These are phyloP conservation scores for Flexamia atlantica DNA, from an alignment of 2,888 invertebrate species.

Conservation along the genomic window DNA sequence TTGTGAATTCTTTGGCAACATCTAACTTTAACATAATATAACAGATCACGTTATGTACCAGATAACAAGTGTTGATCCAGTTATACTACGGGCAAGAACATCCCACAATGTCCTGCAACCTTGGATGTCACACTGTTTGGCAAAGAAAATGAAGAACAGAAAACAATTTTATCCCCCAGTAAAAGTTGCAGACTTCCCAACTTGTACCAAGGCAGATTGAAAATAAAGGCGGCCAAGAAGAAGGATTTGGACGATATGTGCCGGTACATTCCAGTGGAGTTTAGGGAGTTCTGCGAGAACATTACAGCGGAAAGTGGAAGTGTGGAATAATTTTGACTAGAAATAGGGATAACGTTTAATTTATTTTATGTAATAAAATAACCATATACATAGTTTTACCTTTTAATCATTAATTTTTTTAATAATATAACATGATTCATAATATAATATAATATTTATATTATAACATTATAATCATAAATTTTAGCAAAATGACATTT, in stretches of 20 bases:
- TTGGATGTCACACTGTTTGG: slow-evolving; percentile 35
- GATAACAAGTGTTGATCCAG: slow-evolving; percentile 65
- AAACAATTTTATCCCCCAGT: slow-evolving; percentile 33
- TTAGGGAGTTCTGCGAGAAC: slow-evolving; percentile 31
- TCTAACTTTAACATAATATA: slow-evolving; percentile 67
- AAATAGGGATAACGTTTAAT: too few species aligned
- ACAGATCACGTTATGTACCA: slow-evolving; percentile 67
- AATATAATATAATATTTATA: too few species aligned
- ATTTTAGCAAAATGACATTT: too few species aligned
- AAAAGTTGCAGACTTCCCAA: slow-evolving; percentile 29
- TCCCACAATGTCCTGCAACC: slow-evolving; percentile 56
- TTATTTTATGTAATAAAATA: too few species aligned
- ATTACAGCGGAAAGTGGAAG: slow-evolving; percentile 15
- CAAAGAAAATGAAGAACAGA: slow-evolving; percentile 33
- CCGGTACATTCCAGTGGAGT: slow-evolving; percentile 41
- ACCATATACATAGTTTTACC: too few species aligned
- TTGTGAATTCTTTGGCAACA: slow-evolving; percentile 58
- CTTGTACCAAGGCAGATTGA: slow-evolving; percentile 19
- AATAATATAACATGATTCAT: too few species aligned
- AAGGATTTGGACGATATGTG: slow-evolving; percentile 59
- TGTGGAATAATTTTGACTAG: too few species aligned
- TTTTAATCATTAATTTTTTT: too few species aligned
- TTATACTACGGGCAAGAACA: slow-evolving; percentile 30
- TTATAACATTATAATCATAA: too few species aligned
- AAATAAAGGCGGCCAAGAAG: slow-evolving; percentile 52